phyloP scores from a whole-genome alignment of 2,888 invertebrate species.

The Drosophila mimica region DNA sequence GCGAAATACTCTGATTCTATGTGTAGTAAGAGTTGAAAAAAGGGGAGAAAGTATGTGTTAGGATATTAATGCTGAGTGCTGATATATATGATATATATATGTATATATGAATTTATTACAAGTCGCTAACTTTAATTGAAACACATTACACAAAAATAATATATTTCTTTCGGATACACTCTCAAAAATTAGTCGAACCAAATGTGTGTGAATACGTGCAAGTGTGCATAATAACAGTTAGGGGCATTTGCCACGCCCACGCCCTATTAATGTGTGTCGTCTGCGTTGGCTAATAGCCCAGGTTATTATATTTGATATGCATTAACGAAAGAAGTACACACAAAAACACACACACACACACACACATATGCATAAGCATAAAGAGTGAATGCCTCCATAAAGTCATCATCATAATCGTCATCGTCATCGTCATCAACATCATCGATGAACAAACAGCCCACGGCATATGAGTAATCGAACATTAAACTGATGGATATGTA shows the following conservation, averaged over 20 bases:
- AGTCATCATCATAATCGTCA: conserved; percentile 43
- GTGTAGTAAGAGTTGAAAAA: background rate
- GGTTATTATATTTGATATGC: conserved; percentile 61
- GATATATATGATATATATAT: background rate
- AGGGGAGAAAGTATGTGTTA: background rate
- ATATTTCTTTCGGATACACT: background rate
- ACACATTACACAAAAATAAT: background rate
- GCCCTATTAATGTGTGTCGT: conserved; percentile 41
- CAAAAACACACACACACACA: background rate
- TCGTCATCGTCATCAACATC: conserved; percentile 13
- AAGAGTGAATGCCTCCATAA: conserved; percentile 21
- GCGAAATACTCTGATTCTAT: background rate
- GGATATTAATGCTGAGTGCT: background rate
- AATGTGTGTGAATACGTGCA: conserved; percentile 17
- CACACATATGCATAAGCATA: background rate
- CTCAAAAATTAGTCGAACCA: background rate
- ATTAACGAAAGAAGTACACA: conserved; percentile 27
- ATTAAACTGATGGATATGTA: conserved; percentile 72
- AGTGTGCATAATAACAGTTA: conserved; percentile 43
- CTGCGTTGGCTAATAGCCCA: conserved; percentile 59
- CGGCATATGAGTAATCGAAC: conserved; percentile 60
- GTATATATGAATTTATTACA: background rate
- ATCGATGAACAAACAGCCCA: background rate
- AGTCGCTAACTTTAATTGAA: background rate
- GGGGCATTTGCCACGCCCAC: conserved; percentile 39